Evolutionary conservation across 1,140 invertebrate species (phyloP), one percentile per base, ranked within the genome.

Genomic region (Cydia strobilella): DNA sequence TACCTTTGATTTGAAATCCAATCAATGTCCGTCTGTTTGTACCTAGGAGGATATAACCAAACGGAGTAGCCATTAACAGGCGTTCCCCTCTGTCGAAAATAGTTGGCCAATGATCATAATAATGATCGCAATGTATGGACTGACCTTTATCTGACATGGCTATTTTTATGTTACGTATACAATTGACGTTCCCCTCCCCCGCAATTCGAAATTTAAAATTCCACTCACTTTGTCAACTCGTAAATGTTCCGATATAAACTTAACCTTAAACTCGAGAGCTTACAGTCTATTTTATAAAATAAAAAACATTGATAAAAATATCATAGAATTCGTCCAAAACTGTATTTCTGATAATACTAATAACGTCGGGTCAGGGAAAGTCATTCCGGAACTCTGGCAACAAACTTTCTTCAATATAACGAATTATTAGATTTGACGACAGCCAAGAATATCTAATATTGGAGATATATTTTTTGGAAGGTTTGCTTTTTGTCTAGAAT

Each of bases 401-500:
- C 78, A 83, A 87, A 91, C 75, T 90, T 91, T 90, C 86, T 89
- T 89, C 87, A 88, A 87, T 89, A 89, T 90, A 87, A 90, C 88
- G 87, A 90, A 91, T 91, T 91, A 91, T 91, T 91, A 85, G 90
- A 89, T 91, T 87, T 87, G 83, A 84, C 84, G 84, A 87, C 82
- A 80, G 81, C 76, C 75, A 81, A 78, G 84, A 84, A 88, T 89
- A 91, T 88, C 65, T 39, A 18, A 69, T 69, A 69, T 69, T 69
- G 6, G 65, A 35, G 31, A 69, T 69, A 69, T 69, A 25, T 69
- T 69, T 69, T 69, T 35, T 20, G 65, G n/a, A 35, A 31, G 25
- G 23, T 69, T 69, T 69, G 15, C 65, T 42, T 69, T 66, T 66
- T 66, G 27, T 69, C 65, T 69, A 13, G 65, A 69, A 35, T 69